A percentile compares a stretch with the other conserved stretches of the same genome.
Evolutionary conservation across 1,140 invertebrate genomes (phyloP).

Genomic region (Leptoteleia sp.): DNA sequence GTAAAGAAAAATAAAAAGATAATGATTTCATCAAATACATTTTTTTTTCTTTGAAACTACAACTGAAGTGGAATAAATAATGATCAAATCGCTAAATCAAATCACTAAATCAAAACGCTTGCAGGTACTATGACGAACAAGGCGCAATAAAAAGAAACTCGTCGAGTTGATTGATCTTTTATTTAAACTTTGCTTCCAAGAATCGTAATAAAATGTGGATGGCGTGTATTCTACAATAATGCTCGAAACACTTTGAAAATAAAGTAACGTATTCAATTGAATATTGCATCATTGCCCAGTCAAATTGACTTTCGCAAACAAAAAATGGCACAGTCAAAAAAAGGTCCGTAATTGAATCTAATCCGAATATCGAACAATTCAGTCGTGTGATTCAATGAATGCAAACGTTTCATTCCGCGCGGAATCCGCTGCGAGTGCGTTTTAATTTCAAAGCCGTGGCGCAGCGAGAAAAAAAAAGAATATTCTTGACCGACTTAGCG

Average conservation of each 20-base stretch:
- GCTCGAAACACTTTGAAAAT: not conserved
- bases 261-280: slow-evolving; percentile 13
- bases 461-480: slow-evolving; percentile 7
- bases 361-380: slow-evolving; percentile 22
- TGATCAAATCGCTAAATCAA: too few relatives aligned
- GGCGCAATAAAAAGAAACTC: too few relatives aligned
- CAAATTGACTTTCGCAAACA: slow-evolving; percentile 18
- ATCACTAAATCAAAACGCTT: too few relatives aligned
- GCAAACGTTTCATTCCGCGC: slow-evolving; percentile 14
- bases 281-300: not conserved
- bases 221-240: not conserved
- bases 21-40: too few relatives aligned
- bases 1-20: too few relatives aligned
- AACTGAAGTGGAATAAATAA: too few relatives aligned
- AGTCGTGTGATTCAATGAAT: slow-evolving; percentile 10
- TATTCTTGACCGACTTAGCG: slow-evolving; percentile 28
- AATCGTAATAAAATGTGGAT: not conserved
- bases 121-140: not conserved
- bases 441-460: slow-evolving; percentile 29
- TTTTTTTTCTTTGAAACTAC: too few relatives aligned
- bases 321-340: slow-evolving; percentile 8
- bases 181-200: slow-evolving; percentile 1
- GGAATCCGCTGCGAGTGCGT: slow-evolving; percentile 5
- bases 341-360: slow-evolving; percentile 13
- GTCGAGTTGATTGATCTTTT: slow-evolving; percentile 2